phyloP scores from a whole-genome alignment of 2,113 vertebrate species.

The Okapia johnstoni region DNA sequence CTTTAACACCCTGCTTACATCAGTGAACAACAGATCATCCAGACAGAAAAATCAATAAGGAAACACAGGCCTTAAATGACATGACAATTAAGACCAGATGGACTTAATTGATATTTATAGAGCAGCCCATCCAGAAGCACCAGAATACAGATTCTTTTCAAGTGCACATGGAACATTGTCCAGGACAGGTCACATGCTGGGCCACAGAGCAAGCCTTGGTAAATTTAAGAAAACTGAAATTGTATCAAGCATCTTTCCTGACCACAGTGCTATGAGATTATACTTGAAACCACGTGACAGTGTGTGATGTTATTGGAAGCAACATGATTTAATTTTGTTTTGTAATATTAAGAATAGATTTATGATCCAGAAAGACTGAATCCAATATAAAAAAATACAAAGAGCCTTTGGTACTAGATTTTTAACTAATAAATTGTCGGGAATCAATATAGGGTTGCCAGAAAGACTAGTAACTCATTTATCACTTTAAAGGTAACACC shows the following conservation, averaged over 20 bases:
- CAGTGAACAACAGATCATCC: not conserved
- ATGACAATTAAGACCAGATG: not conserved
- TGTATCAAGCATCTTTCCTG: not conserved
- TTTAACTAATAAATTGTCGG: not conserved
- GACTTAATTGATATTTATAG: not conserved
- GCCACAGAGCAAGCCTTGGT: not conserved
- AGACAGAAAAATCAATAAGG: not conserved
- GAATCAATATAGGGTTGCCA: not conserved
- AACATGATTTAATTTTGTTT: not conserved
- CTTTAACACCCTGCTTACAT: not conserved
- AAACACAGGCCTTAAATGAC: not conserved
- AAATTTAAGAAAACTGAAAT: not conserved
- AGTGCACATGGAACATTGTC: not conserved
- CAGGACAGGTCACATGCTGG: not conserved
- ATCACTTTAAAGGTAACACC: not conserved
- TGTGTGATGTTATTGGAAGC: not conserved
- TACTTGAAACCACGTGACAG: not conserved
- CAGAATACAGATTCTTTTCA: not conserved
- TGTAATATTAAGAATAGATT: not conserved
- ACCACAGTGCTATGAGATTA: not conserved
- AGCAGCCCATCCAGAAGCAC: not conserved
- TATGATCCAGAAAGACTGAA: not conserved
- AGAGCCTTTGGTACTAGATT: not conserved
- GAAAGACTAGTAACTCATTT: not conserved
- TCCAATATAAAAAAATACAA: not conserved